Evolutionary conservation across 2,797 vertebrate genomes (phyloP), one percentile per base, ranked within the genome.

Genomic region (Jordanella pulchra): DNA sequence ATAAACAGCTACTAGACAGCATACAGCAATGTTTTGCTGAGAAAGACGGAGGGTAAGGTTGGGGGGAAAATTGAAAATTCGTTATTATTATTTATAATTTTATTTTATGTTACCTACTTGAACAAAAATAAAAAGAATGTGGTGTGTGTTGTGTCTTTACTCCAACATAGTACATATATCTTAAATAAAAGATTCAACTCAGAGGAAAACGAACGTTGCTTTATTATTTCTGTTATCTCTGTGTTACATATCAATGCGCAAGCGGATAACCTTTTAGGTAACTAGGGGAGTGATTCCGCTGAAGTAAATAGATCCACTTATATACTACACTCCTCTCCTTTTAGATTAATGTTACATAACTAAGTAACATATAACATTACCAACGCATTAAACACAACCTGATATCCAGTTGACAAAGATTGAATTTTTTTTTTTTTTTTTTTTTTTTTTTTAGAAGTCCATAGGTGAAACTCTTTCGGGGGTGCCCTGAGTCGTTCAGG

Each of bases 81-180:
- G 9, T 39, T 39, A 39, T 39, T 0, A 39, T 39, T 39, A 39
- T 39, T 39, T 39, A n/a, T 39, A 4, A 5, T 39, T 5, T 39
- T 39, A 39, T 7, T 39, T 39, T 39, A 39, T 39, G 0, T 39
- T 39, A 39, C 35, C 9, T 39, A 7, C 35, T 39, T 39, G 3
- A 39, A 39, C 5, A 39, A 39, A 39, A 39, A 39, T 39, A 1
- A 39, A 39, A 39, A 5, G 35, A 39, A 39, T 39, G 35, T 35
- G n/a, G n/a, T n/a, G n/a, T n/a, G n/a, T n/a, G 30, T 35, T 60
- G 56, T 35, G 56, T 60, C 56, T 60, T 60, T 60, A 60, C 10
- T 23, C 30, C 32, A 61, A 39, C 32, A 61, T 61, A 35, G 58
- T 60, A 60, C n/a, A n/a, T n/a, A n/a, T 60, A 35, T 23, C 39